Base-by-base conservation (phyloP, 2,797 vertebrate genomes). In the Octomys mimax region DNA sequence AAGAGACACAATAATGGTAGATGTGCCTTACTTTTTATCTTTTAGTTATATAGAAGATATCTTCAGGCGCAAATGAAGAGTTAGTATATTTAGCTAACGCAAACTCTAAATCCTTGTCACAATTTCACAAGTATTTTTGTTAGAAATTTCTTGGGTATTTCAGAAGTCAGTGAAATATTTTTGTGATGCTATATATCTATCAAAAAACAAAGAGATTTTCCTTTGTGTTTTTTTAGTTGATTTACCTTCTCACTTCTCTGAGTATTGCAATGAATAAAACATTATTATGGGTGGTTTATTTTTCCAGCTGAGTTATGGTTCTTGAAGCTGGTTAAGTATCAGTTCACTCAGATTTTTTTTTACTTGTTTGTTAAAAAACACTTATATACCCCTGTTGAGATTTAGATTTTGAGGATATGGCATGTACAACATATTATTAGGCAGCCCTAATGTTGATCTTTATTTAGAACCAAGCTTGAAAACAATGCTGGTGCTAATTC, bases 261-360 rank as follows among this genome's bases (percentile, higher is more conserved):
- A 75, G 14, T 75, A 13, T 75, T 2, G 6, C 59, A 96, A 95
- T 96, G 62, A 92, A 95, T 92, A 70, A 91, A 96, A 77, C 70
- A 80, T 94, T 59, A 80, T 91, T 89, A 62, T 79, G 52, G 16
- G 59, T 70, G 12, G 7, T 77, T 94, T 92, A 28, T 73, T 91
- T 57, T 88, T 93, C 18, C 87, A 36, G 2, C 4, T 59, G 71
- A 89, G 80, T 89, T 87, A 84, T 39, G 33, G 18, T 54, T 95
- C n/a, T 90, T 92, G 86, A 82, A 49, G 5, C 10, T 82, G 68
- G 1, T 24, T 94, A 75, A 42, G 9, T 80, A 86, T 42, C 22
- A 70, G 18, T 90, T 86, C 66, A 78, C 52, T 49, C 33, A 18
- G 85, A 1, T 33, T 49, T 82, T 81, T 46, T 75, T 68, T 70